Evolutionary conservation across 2,797 vertebrate genomes (phyloP).

Genomic region (Karalla daura): DNA sequence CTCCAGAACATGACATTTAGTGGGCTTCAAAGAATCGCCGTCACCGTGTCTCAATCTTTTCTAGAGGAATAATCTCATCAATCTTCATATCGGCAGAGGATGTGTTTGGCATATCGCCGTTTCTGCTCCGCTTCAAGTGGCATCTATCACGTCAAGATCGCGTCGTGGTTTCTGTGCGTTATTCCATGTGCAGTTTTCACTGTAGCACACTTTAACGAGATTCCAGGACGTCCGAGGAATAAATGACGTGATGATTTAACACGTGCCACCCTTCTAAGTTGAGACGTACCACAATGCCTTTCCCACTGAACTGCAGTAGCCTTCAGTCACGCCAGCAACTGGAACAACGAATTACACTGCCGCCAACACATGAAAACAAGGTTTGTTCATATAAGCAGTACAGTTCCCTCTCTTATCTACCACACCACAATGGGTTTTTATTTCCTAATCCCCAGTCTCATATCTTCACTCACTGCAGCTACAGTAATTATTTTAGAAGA

Average conservation of each 20-base stretch:
- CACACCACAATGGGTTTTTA: neutral
- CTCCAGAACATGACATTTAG: neutral
- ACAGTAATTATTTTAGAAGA: constrained; percentile 11
- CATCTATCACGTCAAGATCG: too few relatives aligned
- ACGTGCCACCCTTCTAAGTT: too few relatives aligned
- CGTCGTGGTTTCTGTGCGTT: too few relatives aligned
- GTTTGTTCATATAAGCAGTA: neutral
- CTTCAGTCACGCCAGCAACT: neutral
- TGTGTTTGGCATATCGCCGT: too few relatives aligned
- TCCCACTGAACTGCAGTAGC: neutral
- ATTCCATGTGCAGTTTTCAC: too few relatives aligned
- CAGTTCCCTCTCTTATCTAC: neutral
- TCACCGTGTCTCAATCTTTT: neutral
- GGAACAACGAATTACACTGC: too few relatives aligned
- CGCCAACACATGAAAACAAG: neutral
- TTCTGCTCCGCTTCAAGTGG: too few relatives aligned
- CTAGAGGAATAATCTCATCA: neutral
- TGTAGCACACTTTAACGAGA: too few relatives aligned
- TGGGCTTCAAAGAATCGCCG: neutral
- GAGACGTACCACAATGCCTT: too few relatives aligned
- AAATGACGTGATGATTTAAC: too few relatives aligned
- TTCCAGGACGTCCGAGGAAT: too few relatives aligned
- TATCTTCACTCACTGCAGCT: neutral
- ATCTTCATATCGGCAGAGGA: neutral
- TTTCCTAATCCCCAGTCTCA: too few relatives aligned